phyloP scores from a whole-genome alignment of 2,888 invertebrate species.

The Ormyrus pomaceus region DNA sequence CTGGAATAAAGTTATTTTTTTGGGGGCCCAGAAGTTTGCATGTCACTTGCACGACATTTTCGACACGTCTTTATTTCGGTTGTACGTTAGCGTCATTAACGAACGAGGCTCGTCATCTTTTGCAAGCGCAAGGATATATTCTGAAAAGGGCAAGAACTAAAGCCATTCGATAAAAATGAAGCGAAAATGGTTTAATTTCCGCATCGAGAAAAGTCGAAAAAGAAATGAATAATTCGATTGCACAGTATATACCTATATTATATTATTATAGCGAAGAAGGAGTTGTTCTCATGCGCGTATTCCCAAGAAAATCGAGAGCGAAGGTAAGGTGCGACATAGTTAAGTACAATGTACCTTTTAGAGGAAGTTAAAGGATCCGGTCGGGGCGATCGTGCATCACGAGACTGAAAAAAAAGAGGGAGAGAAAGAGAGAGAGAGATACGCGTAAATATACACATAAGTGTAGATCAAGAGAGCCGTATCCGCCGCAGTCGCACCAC shows the following conservation, averaged over 20 bases:
- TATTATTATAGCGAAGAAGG: no score
- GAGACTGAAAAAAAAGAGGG: slow-evolving; percentile 17
- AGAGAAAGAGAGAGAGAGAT: slow-evolving; percentile 3
- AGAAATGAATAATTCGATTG: no score
- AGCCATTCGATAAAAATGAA: no score
- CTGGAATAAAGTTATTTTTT: background rate
- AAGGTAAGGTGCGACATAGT: slow-evolving; percentile 35
- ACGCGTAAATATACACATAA: slow-evolving; percentile 17
- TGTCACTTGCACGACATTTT: background rate
- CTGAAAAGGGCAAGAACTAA: no score
- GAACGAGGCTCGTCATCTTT: no score
- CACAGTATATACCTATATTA: no score
- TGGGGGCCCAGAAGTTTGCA: background rate
- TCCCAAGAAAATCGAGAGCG: slow-evolving; percentile 20
- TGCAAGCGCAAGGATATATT: no score
- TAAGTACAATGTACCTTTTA: slow-evolving; percentile 18
- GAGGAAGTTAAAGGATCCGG: slow-evolving; percentile 53
- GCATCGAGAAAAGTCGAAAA: no score
- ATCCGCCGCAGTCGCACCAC: slow-evolving; percentile 68
- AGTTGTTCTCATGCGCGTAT: background rate
- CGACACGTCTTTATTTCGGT: no score
- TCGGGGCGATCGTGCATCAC: slow-evolving; percentile 40
- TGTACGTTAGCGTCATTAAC: no score
- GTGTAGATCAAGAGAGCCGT: slow-evolving; percentile 65
- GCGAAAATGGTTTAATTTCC: no score